Evolutionary conservation across 2,113 vertebrate species (phyloP).

Genomic region (Tenrec ecaudatus): DNA sequence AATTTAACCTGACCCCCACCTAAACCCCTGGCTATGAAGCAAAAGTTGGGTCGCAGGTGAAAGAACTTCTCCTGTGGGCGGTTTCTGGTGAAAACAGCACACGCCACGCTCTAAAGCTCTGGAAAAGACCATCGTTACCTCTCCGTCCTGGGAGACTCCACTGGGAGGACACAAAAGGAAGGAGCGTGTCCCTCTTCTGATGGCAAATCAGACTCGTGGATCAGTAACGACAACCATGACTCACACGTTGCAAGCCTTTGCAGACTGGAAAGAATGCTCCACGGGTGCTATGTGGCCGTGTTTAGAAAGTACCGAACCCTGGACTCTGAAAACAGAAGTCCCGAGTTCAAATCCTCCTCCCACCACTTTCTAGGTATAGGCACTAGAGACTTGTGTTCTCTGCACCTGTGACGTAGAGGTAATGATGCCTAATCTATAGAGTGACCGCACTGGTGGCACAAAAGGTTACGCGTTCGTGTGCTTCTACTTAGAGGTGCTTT

Average conservation of each 20-base stretch:
- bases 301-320: not conserved
- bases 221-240: not conserved
- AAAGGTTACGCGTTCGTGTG: not conserved
- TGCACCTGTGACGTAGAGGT: not conserved
- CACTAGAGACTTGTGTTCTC: not conserved
- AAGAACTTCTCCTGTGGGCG: not conserved
- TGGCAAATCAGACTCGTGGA: not conserved
- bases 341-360: not conserved
- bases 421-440: not conserved
- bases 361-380: too few relatives aligned
- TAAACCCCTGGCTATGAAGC: not conserved
- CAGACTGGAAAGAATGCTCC: not conserved
- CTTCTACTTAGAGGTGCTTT: not conserved
- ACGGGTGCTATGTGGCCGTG: not conserved
- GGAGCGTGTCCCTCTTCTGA: not conserved
- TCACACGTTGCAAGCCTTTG: not conserved
- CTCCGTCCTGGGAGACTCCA: not conserved
- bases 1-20: too few relatives aligned
- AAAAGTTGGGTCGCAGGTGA: not conserved
- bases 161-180: too few relatives aligned
- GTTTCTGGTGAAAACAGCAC: not conserved
- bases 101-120: not conserved
- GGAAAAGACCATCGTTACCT: too few relatives aligned
- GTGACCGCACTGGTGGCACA: not conserved
- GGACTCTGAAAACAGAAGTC: not conserved